Percentiles rank a stretch among this genome's conserved stretches.
Conservation (phyloP, 2,888 invertebrate species). For the Prosapia bicincta region DNA sequence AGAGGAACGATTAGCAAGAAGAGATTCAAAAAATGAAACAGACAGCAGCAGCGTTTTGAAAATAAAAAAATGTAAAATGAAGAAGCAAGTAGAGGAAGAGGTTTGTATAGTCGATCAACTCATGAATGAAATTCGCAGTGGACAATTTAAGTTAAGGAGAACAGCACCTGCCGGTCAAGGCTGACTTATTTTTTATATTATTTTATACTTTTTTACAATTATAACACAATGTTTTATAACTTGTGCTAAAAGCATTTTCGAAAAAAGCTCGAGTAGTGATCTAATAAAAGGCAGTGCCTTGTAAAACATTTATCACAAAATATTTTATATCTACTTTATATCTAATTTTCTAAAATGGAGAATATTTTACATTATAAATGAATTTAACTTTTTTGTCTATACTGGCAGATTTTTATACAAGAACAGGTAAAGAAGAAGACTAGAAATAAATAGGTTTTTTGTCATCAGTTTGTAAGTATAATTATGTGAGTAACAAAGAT, state of each 20-base stretch:
- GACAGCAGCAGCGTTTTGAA: not conserved
- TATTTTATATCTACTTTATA: too few relatives aligned
- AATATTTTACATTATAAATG: too few relatives aligned
- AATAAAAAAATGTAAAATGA: constrained; percentile 7
- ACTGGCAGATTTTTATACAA: too few relatives aligned
- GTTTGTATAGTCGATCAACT: constrained; percentile 41
- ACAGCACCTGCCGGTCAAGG: constrained; percentile 20
- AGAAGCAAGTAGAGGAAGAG: constrained; percentile 33
- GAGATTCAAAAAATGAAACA: constrained; percentile 28
- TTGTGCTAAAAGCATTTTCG: not conserved
- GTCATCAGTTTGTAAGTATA: too few relatives aligned
- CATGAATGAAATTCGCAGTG: constrained; percentile 41
- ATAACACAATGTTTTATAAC: not conserved
- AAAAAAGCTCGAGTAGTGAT: too few relatives aligned
- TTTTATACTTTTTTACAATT: not conserved
- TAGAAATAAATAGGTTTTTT: too few relatives aligned
- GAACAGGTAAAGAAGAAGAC: too few relatives aligned
- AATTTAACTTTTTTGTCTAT: too few relatives aligned
- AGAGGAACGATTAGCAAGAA: constrained; percentile 39
- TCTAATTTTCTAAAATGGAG: too few relatives aligned
- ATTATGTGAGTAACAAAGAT: too few relatives aligned
- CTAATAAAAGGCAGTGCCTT: too few relatives aligned
- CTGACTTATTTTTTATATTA: not conserved
- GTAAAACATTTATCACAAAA: too few relatives aligned
- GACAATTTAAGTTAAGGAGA: constrained; percentile 40